These are phyloP conservation scores for Rhagoletis zephyria DNA, from an alignment of 1,140 invertebrate genomes.

Conservation along the genomic window DNA sequence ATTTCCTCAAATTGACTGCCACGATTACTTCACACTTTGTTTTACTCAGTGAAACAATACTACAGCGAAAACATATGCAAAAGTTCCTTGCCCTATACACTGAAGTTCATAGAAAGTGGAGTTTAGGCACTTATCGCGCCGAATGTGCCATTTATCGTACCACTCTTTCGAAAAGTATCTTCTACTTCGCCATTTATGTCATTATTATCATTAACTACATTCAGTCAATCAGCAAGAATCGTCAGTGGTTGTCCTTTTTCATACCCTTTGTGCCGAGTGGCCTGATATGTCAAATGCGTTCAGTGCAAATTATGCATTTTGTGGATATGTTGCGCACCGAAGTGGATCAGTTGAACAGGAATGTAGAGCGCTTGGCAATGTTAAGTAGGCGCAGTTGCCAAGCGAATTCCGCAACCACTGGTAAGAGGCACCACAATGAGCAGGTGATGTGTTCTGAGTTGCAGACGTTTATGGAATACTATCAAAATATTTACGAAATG, in stretches of 20 bases:
- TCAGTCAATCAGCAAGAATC: background rate
- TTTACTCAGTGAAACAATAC: slow-evolving; percentile 48
- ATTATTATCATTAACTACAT: slow-evolving; percentile 7
- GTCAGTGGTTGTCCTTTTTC: background rate
- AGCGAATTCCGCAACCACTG: background rate
- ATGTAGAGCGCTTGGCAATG: slow-evolving; percentile 33
- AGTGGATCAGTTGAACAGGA: slow-evolving; percentile 40
- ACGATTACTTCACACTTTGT: slow-evolving; percentile 1
- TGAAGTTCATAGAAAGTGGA: slow-evolving; percentile 31
- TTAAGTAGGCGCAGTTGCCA: background rate
- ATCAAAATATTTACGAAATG: slow-evolving; percentile 50
- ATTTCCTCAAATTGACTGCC: slow-evolving; percentile 40
- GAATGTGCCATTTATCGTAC: background rate
- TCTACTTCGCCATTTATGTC: background rate
- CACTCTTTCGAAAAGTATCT: background rate
- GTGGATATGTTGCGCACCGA: slow-evolving; percentile 52
- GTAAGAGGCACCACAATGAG: background rate
- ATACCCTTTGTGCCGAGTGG: slow-evolving; percentile 38
- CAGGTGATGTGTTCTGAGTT: slow-evolving; percentile 16
- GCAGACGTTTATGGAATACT: slow-evolving; percentile 6
- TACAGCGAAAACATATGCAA: background rate
- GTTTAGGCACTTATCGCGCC: background rate
- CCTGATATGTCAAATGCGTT: slow-evolving; percentile 40
- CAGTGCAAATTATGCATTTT: slow-evolving; percentile 43
- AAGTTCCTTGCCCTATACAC: slow-evolving; percentile 26